Evolutionary conservation across 2,888 invertebrate genomes (phyloP).

Genomic region (Monoplex corrugatus): DNA sequence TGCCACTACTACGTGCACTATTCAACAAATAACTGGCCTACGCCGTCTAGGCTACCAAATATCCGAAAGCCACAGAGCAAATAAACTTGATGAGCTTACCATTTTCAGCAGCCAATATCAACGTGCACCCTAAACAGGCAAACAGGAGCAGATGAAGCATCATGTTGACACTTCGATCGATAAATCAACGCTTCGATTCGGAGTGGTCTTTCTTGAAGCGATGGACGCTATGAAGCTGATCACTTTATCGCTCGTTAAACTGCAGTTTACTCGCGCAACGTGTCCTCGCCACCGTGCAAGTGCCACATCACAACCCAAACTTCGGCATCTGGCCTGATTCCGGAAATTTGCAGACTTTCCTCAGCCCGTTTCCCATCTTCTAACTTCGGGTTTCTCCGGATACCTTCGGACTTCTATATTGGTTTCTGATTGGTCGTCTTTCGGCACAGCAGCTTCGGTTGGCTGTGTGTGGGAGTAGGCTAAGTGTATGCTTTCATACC

Average conservation of each 20-base stretch:
- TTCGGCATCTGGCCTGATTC: slow-evolving; percentile 7
- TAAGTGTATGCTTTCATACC: not conserved
- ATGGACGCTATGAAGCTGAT: not conserved
- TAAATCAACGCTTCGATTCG: not conserved
- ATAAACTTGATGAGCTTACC: not conserved
- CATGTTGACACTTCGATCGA: not conserved
- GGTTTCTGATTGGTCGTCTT: slow-evolving; percentile 25
- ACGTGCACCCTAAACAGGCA: not conserved
- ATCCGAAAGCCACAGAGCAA: not conserved
- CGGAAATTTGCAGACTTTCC: slow-evolving; percentile 38
- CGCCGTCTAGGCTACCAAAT: not conserved
- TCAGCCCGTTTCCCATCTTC: slow-evolving; percentile 14
- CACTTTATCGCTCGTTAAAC: not conserved
- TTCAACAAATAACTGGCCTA: not conserved
- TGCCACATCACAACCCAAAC: slow-evolving; percentile 35
- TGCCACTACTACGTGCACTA: not conserved
- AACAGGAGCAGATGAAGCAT: slow-evolving; percentile 24
- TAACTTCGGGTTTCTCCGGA: not conserved
- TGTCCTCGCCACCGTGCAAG: not conserved
- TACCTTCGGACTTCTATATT: not conserved
- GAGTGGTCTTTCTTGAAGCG: not conserved
- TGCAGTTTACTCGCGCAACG: not conserved
- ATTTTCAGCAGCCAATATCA: slow-evolving; percentile 13
- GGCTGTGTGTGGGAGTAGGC: not conserved
- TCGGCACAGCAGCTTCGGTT: not conserved